phyloP scores from a whole-genome alignment of 2,888 invertebrate genomes.

The Aphodius granarius region DNA sequence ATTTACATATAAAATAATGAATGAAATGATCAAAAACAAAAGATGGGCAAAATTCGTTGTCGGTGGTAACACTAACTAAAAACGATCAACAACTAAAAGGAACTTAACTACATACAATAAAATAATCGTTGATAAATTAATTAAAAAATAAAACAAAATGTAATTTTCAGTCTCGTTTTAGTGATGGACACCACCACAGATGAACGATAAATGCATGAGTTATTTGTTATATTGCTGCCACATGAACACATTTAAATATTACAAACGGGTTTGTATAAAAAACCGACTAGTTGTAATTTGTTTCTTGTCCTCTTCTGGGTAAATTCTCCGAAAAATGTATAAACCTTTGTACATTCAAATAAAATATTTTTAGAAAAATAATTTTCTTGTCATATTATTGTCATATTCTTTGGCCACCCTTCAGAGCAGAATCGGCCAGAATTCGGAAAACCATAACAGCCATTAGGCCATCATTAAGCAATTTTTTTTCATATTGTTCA shows the following conservation, averaged over 20 bases:
- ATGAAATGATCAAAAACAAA: constrained; percentile 1
- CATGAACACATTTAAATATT: constrained; percentile 18
- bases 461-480: neutral
- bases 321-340: neutral
- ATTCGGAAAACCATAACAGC: neutral
- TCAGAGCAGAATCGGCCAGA: neutral
- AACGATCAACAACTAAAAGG: constrained; percentile 6
- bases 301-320: neutral
- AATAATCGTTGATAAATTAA: constrained; percentile 13
- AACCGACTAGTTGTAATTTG: neutral
- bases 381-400: neutral
- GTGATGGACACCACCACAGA: constrained; percentile 5
- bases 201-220: constrained; percentile 19
- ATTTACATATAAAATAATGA: neutral
- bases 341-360: neutral
- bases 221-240: neutral
- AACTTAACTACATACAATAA: constrained; percentile 5
- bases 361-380: neutral
- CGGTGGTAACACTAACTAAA: constrained; percentile 7
- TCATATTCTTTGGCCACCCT: neutral
- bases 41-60: constrained; percentile 2
- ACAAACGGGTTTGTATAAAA: constrained; percentile 1
- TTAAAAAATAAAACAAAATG: constrained; percentile 18
- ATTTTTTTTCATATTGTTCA: constrained; percentile 37
- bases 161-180: constrained; percentile 23